Evolutionary conservation across 2,888 invertebrate species (phyloP), one percentile per base, ranked within the genome.

Genomic region (Onchidella celtica): DNA sequence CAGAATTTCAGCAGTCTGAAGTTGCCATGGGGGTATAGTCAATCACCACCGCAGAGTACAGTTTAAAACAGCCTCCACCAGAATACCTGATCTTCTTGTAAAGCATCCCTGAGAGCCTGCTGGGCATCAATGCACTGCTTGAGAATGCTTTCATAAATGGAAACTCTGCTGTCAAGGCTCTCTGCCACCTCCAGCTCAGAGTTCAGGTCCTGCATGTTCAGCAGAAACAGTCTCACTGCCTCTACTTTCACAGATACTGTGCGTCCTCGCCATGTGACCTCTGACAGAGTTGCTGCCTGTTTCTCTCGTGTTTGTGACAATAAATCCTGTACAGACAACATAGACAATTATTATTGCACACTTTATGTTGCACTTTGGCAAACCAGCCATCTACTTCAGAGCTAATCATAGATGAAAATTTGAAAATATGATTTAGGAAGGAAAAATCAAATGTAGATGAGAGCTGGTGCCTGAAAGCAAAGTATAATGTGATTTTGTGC

Each of bases 111-210:
- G 61, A 97, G 95, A 0, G 96, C 95, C 77, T 97, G 96, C 86
- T 98, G 96, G 79, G 97, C 97, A 93, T 99, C 99, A 90, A 98
- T 97, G 93, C 98, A 97, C 92, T 98, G 98, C 95, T 98, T 97
- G 61, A 99, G 95, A 85, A 97, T 95, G 91, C 97, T 97, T 92
- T 99, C 99, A 79, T 98, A 95, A 79, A 98, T 95, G 87, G 97
- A 96, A 85, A 98, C 96, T 93, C 96, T 97, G 59, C 95, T 93
- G 63, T 93, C 93, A 61, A 90, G 86, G 70, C 91, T 92, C 47
- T 92, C 90, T 6, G 93, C 91, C 36, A 89, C 84, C 57, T 88
- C 87, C 61, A 93, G 85, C 83, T 93, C 92, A 78, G 89, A 88
- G 61, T 87, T 85, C 57, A 89, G 88, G 70, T 93, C 92, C 78